Conservation (phyloP, 2,888 invertebrate species). For the Dolomedes plantarius region DNA sequence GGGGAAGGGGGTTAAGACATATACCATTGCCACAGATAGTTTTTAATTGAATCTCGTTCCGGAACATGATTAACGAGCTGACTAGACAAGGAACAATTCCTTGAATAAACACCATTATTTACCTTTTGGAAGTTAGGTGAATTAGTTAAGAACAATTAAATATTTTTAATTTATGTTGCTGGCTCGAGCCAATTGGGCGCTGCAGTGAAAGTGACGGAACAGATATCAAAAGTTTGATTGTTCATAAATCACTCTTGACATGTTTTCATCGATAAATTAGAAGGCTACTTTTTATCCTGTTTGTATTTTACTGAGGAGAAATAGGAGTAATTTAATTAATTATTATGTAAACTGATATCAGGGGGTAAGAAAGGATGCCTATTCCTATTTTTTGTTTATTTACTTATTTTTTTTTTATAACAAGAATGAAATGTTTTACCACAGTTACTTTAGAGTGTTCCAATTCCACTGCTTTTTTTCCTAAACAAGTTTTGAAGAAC, state of each 20-base stretch:
- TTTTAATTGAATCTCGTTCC: constrained; percentile 1
- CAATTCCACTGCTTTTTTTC: no score
- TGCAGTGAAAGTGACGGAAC: neutral
- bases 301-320: no score
- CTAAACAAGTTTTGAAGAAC: no score
- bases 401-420: no score
- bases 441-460: no score
- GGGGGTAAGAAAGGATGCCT: no score
- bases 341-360: no score
- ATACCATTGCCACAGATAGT: neutral
- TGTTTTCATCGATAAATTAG: neutral
- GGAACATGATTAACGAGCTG: neutral
- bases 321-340: no score
- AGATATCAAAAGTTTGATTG: neutral
- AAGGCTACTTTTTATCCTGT: no score
- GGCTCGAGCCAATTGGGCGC: neutral
- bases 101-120: neutral
- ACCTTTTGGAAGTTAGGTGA: neutral
- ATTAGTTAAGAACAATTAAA: constrained; percentile 7
- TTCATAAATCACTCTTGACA: neutral
- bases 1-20: neutral
- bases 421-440: no score
- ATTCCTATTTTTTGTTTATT: no score
- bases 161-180: neutral
- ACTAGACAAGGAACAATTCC: neutral